Percentiles rank a stretch among this genome's conserved stretches.
Conservation (phyloP, 2,888 invertebrate genomes). For the Netelia inedita region DNA sequence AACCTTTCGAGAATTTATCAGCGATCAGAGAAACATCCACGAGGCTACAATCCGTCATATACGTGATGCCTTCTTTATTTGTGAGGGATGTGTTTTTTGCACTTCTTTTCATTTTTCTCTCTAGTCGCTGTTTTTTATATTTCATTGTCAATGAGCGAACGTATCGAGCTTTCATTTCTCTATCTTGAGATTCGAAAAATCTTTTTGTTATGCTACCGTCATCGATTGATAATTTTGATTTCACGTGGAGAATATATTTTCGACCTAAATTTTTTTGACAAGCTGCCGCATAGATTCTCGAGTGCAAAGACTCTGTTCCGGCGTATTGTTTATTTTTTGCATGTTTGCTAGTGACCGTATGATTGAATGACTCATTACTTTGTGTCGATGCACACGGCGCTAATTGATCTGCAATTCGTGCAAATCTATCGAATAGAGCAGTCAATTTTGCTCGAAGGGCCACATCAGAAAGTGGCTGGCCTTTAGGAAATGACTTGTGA, state of each 20-base stretch:
- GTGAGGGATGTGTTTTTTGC: neutral
- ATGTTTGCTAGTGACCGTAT: constrained; percentile 59
- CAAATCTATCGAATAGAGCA: constrained; percentile 39
- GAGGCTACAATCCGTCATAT: constrained; percentile 1
- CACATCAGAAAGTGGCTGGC: constrained; percentile 25
- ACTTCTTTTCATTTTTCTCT: constrained; percentile 10
- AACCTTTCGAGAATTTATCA: too few relatives aligned
- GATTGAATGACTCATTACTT: constrained; percentile 67
- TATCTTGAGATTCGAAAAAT: neutral
- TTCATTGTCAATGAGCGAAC: neutral
- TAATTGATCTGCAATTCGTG: constrained; percentile 62
- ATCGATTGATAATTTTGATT: constrained; percentile 8
- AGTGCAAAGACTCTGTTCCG: constrained; percentile 56
- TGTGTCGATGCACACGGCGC: constrained; percentile 68
- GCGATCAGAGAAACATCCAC: neutral
- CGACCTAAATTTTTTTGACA: constrained; percentile 18
- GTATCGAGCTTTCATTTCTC: constrained; percentile 4
- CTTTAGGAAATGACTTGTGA: constrained; percentile 22
- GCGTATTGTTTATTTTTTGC: constrained; percentile 67
- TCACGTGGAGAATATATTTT: constrained; percentile 28
- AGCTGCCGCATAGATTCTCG: too few relatives aligned
- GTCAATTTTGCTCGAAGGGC: constrained; percentile 16
- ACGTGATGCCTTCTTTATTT: constrained; percentile 18
- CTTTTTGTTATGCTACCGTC: neutral
- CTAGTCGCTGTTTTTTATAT: neutral